These are phyloP conservation scores for Leptinotarsa juncta DNA, from an alignment of 2,888 invertebrate genomes.

Conservation along the genomic window DNA sequence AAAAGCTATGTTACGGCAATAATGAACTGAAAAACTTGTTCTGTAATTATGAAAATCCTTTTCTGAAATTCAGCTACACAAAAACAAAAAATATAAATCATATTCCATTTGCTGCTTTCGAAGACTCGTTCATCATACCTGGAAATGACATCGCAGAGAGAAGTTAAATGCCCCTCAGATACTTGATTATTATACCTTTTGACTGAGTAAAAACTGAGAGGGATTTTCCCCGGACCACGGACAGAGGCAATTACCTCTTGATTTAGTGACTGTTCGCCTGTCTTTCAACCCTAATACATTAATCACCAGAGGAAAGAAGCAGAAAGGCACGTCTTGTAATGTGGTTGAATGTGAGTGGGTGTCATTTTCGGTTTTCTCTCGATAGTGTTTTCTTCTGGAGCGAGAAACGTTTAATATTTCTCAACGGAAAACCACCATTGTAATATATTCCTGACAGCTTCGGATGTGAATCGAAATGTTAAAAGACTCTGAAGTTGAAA, in stretches of 20 bases:
- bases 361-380: not conserved
- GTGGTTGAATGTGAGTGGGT: slow-evolving; percentile 4
- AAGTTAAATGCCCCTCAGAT: slow-evolving; percentile 56
- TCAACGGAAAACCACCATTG: too few species aligned
- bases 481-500: too few species aligned
- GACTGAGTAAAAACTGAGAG: slow-evolving; percentile 44
- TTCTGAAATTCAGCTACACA: too few species aligned
- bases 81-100: slow-evolving; percentile 17
- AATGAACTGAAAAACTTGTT: too few species aligned
- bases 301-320: slow-evolving; percentile 28
- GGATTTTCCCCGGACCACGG: slow-evolving; percentile 36
- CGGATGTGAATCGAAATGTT: too few species aligned
- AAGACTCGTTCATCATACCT: slow-evolving; percentile 52
- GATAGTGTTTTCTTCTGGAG: not conserved
- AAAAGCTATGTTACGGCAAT: too few species aligned
- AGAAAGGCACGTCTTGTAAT: slow-evolving; percentile 24
- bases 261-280: slow-evolving; percentile 34
- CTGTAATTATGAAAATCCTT: too few species aligned
- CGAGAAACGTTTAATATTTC: not conserved
- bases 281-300: slow-evolving; percentile 39
- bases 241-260: slow-evolving; percentile 43
- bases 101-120: slow-evolving; percentile 47
- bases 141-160: slow-evolving; percentile 53
- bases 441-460: too few species aligned
- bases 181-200: slow-evolving; percentile 52